Evolutionary conservation across 2,797 vertebrate genomes (phyloP), one percentile per base, ranked within the genome.

Genomic region (Myotis pilosus): DNA sequence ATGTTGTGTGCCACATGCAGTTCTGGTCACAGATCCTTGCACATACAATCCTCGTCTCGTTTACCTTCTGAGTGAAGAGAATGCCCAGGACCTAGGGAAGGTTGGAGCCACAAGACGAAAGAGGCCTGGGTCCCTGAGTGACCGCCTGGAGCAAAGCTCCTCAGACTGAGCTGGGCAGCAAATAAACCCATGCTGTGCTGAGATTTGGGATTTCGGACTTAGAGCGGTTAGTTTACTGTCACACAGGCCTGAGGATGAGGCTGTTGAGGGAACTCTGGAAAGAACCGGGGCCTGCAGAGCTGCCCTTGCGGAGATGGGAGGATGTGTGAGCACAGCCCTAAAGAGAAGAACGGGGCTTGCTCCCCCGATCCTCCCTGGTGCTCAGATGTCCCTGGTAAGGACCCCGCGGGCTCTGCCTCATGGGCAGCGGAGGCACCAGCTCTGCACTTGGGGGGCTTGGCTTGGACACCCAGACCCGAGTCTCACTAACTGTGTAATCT

Each of bases 341-440:
- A 75, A 62, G 33, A 79, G n/a, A 8, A 28, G 60, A 76, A 20
- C 0, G 1, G 17, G 2, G 13, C 0, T n/a, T 71, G 17, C 23
- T 66, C 25, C 57, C 3, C 38, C 28, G 23, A 2, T 22, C 23
- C 12, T 10, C 25, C 2, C 13, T 33, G 28, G 11, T 33, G 4
- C 0, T 22, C 5, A 17, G 53, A n/a, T 0, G 0, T 15, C 22
- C 44, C 28, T 16, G 16, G 49, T 7, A 20, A 55, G 49, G 13
- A 47, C 13, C 55, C 19, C 36, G 9, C 16, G 19, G 53, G 3
- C 20, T 38, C 23, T 75, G 28, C 2, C 0, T 5, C 8, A 8
- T 2, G 0, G 19, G 47, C 36, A 38, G 64, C 5, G 20, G 7
- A 44, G 57, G 11, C 62, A 62, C 2, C 15, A 1, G 4, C 44